Percentiles rank a stretch among this genome's conserved stretches.
Evolutionary conservation across 2,888 invertebrate species (phyloP).

Genomic region (Copidosoma aretas): DNA sequence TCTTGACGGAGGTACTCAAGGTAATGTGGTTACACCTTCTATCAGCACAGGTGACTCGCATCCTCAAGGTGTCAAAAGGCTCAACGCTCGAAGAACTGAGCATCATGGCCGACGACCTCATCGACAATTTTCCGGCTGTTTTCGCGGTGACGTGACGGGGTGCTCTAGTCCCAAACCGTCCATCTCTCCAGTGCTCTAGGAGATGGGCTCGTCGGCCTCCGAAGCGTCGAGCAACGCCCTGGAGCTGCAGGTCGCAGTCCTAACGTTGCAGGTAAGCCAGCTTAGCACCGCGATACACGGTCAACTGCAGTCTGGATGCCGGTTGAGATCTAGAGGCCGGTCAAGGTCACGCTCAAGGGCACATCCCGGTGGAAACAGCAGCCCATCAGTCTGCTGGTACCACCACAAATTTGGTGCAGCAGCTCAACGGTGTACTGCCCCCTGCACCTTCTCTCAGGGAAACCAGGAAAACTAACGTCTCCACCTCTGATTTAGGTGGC

Average conservation of each 20-base stretch:
- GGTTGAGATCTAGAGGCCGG: too few relatives aligned
- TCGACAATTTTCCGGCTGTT: not conserved
- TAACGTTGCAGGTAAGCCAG: not conserved
- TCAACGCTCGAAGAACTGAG: not conserved
- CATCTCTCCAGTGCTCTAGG: not conserved
- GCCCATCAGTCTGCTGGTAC: not conserved
- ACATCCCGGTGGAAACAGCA: not conserved
- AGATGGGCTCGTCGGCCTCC: not conserved
- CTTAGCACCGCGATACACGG: too few relatives aligned
- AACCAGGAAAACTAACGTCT: too few relatives aligned
- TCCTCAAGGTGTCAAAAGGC: too few relatives aligned
- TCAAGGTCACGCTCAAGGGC: not conserved
- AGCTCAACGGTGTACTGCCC: not conserved
- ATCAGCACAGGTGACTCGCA: too few relatives aligned
- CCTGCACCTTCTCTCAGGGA: not conserved
- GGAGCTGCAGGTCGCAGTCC: not conserved
- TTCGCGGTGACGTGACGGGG: not conserved
- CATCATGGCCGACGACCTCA: not conserved
- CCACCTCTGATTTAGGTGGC: too few relatives aligned
- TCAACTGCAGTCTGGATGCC: too few relatives aligned
- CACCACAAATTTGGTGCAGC: not conserved
- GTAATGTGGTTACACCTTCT: too few relatives aligned
- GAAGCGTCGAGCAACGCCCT: not conserved
- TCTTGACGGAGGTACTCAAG: too few relatives aligned
- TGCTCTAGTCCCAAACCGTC: not conserved